phyloP scores from a whole-genome alignment of 2,888 invertebrate species.

The Morinoia aosen region DNA sequence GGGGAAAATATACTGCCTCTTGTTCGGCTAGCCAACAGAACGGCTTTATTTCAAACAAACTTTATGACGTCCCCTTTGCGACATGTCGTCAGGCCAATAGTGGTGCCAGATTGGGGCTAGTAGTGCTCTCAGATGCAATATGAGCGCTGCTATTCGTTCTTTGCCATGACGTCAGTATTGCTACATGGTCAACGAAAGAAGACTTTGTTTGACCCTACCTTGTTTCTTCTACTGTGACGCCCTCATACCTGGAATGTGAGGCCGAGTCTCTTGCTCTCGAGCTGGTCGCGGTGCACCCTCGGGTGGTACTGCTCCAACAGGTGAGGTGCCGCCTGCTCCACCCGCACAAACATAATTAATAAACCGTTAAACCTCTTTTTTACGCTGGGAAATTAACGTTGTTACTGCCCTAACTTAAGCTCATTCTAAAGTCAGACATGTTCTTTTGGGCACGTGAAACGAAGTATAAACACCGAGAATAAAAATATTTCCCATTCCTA shows the following conservation, averaged over 20 bases:
- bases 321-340: constrained; percentile 47
- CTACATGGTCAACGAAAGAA: too few species aligned
- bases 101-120: too few species aligned
- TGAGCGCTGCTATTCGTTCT: too few species aligned
- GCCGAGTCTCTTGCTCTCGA: constrained; percentile 64
- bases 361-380: background rate
- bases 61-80: too few species aligned
- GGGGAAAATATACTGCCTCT: too few species aligned
- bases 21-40: too few species aligned
- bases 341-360: background rate
- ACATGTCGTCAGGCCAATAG: too few species aligned
- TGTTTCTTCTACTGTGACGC: too few species aligned
- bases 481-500: background rate
- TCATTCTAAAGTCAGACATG: background rate
- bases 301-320: constrained; percentile 61
- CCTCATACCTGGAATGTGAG: constrained; percentile 61
- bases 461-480: background rate
- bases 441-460: background rate
- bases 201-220: too few species aligned
- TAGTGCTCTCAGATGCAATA: too few species aligned
- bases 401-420: background rate
- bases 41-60: too few species aligned
- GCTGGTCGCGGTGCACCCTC: constrained; percentile 61
- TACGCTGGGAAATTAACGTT: background rate
- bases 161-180: too few species aligned